Base-by-base conservation (phyloP, 37 sponge, comb jelly and placozoan genomes). In the Spongilla lacustris region DNA sequence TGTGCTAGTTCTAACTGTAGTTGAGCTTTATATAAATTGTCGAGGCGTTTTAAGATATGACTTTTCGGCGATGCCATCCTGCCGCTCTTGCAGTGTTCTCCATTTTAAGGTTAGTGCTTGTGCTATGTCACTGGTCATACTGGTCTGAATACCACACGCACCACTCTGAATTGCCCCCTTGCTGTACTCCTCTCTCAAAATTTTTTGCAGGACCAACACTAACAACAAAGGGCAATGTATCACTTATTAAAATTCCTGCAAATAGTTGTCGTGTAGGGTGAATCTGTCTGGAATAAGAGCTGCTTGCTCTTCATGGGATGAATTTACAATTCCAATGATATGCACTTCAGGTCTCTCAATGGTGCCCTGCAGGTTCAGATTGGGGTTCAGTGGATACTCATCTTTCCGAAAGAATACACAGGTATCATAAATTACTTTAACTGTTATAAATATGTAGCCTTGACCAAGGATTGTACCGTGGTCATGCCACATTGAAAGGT, bases 391-490 rank as follows among this genome's bases (percentile, higher is more conserved):
- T 32, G 28, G 14, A 33, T 33, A 72, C 73, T 72, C 73, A 12
- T 72, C 73, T 29, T 72, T 32, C 30, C 27, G 14, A 32, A 72
- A 24, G 31, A 72, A 72, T 33, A 72, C 73, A 33, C 21, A 29
- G 0, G 73, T 29, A 72, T 72, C 73, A 21, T 72, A 72, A 58
- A 58, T 21, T 9, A 24, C 27, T 32, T 29, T 72, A 33, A 72
- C 73, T 33, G 73, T 32, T 33, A 72, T 33, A 29, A 72, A 72
- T n/a, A 72, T 72, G 73, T 72, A 72, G 12, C 73, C 73, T 72
- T 72, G 25, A 33, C 31, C 12, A 32, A 72, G 73, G 31, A 72
- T 72, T 33, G 73, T 72, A 14, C 30, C 28, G 27, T 10, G 73
- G 73, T 72, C 73, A 72, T 72, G 73, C 73, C 73, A 72, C 28